Base-by-base conservation (phyloP, 2,888 invertebrate genomes). In the Cepaea hortensis region DNA sequence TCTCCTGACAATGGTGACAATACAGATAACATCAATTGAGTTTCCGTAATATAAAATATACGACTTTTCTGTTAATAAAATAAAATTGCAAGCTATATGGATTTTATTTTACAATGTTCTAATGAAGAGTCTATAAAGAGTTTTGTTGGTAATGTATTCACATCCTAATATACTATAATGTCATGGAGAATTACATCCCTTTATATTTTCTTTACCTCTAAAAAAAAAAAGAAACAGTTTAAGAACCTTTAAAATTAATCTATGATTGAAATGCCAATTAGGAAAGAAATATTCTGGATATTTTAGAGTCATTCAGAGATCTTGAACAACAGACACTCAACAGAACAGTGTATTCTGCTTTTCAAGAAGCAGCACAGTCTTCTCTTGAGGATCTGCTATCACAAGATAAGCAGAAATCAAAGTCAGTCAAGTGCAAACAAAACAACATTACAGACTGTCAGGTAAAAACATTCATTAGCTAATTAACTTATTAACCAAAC, bases 361-460 rank as follows among this genome's bases (percentile, higher is more conserved):
- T 82, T 72, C 72, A 82, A 55, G 82, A 82, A 50, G 72, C 82
- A 50, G 73, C 82, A 20, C 20, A 5, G 20, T 48, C 82, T 13
- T n/a, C n/a, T 55, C 20, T 82, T 7, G 20, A 5, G n/a, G 73
- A 72, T 13, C 72, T 82, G 20, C 72, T 82, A 48, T n/a, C 35
- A 61, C 61, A 9, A 9, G 35, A 61, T 80, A 23, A 55, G 23
- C 55, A 35, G 35, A 35, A 76, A 55, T 55, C 55, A 55, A 55
- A 55, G 23, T n/a, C 76, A 76, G 35, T n/a, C 15, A 18, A 20
- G 76, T 76, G 15, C 15, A 35, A 46, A 46, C 4, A 76, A 76
- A 23, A 23, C 5, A 20, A 18, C 18, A 46, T 23, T 48, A n/a
- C 76, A 76, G 18, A 15, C 6, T 35, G 76, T 76, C 48, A 76